Base-by-base conservation (phyloP, 2,797 vertebrate species). In the Micromesistius poutassou region DNA sequence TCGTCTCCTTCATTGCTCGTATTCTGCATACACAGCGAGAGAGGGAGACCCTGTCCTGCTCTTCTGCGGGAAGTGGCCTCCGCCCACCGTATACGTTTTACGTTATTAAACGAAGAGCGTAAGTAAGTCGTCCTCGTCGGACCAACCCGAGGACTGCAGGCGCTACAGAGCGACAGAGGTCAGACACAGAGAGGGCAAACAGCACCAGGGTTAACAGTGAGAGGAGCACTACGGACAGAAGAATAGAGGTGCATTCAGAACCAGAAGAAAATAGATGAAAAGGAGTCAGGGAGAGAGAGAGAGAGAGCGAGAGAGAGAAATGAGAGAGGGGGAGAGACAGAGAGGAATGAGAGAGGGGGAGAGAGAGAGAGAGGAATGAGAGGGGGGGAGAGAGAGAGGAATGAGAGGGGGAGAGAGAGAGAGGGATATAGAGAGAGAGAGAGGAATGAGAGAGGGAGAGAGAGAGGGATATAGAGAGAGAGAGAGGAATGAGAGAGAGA, bases 241-340 rank as follows among this genome's bases (percentile, higher is more conserved):
- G 30, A 70, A 38, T 22, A 73, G 81, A 84, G 79, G 28, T 30
- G 28, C 80, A 76, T 55, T n/a, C 68, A 70, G 12, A 4, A 68
- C 74, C 76, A 75, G 73, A 79, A 71, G 71, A 31, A 75, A 78
- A 70, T 66, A 74, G 77, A 40, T 22, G 10, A n/a, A 68, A 4
- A 16, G 13, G 3, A 19, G 42, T 14, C 13, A 19, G 31, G 31
- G 31, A 4, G 31, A 4, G 31, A 31, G 31, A 31, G 31, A 1
- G 1, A 31, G 31, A 31, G 31, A 31, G 31, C 31, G 38, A 40
- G 38, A 40, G 12, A 8, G 12, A 40, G 38, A 7, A 1, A 40
- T 2, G 38, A 7, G 50, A 62, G 50, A 62, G 50, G 5, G 50
- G 19, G 50, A 62, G 22, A 62, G 50, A 62, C 3, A 62, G 50